Conservation (phyloP, 2,113 vertebrate species). For the Lynx canadensis region DNA sequence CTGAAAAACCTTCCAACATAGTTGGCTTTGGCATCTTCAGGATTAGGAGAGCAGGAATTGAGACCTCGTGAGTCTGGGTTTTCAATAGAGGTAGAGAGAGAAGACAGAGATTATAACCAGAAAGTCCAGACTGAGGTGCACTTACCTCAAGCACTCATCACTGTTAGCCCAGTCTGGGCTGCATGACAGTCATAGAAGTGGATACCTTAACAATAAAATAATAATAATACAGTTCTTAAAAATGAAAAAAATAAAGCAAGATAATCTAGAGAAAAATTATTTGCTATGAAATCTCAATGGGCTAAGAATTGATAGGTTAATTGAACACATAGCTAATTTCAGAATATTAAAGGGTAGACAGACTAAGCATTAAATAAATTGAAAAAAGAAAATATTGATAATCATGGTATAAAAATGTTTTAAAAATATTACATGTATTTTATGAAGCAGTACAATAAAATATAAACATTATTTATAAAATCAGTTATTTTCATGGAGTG, state of each 20-base stretch:
- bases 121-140: not conserved
- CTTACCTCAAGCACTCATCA: not conserved
- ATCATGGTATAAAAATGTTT: not conserved
- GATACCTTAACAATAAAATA: not conserved
- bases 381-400: not conserved
- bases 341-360: not conserved
- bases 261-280: not conserved
- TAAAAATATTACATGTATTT: not conserved
- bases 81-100: not conserved
- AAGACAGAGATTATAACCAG: not conserved
- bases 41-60: not conserved
- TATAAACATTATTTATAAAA: not conserved
- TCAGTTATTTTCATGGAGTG: not conserved
- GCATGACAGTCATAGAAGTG: not conserved
- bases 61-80: not conserved
- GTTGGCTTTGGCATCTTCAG: not conserved
- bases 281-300: not conserved
- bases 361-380: not conserved
- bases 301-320: not conserved
- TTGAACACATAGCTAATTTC: not conserved
- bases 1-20: not conserved
- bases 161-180: not conserved
- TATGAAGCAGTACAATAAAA: not conserved
- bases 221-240: not conserved
- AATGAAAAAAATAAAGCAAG: not conserved